Evolutionary conservation across 2,797 vertebrate species (phyloP).

Genomic region (Tragelaphus oryx): DNA sequence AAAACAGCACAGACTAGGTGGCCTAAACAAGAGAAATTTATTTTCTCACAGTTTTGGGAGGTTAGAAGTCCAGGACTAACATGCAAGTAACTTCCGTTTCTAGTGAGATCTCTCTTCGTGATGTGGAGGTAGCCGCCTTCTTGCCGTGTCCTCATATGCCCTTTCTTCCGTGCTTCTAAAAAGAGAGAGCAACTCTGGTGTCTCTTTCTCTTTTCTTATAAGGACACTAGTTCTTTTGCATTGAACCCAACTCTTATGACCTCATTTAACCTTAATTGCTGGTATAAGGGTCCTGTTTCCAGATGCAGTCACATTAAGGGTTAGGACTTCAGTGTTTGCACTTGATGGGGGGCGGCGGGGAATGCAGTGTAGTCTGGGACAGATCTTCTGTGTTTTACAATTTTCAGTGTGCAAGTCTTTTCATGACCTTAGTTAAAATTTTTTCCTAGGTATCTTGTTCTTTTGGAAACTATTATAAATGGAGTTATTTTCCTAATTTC

Average conservation of each 20-base stretch:
- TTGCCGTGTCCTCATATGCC: neutral
- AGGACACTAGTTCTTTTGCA: neutral
- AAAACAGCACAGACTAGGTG: neutral
- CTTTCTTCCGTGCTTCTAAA: neutral
- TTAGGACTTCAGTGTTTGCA: neutral
- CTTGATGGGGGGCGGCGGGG: rapidly evolving
- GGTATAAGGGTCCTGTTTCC: neutral
- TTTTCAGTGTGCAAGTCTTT: neutral
- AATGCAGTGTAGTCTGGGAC: neutral
- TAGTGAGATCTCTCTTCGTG: neutral
- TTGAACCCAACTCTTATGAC: neutral
- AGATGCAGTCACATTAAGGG: neutral
- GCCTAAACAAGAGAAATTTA: neutral
- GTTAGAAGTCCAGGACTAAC: neutral
- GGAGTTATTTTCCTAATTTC: neutral
- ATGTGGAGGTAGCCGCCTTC: neutral
- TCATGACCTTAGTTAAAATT: neutral
- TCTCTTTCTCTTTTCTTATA: neutral
- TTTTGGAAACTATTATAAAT: neutral
- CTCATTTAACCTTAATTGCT: neutral
- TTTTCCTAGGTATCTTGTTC: neutral
- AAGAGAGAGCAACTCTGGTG: neutral
- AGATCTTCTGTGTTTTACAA: neutral
- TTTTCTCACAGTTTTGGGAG: neutral
- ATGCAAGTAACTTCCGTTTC: neutral